Conservation (phyloP, 2,797 vertebrate species). For the Typhlichthys subterraneus region DNA sequence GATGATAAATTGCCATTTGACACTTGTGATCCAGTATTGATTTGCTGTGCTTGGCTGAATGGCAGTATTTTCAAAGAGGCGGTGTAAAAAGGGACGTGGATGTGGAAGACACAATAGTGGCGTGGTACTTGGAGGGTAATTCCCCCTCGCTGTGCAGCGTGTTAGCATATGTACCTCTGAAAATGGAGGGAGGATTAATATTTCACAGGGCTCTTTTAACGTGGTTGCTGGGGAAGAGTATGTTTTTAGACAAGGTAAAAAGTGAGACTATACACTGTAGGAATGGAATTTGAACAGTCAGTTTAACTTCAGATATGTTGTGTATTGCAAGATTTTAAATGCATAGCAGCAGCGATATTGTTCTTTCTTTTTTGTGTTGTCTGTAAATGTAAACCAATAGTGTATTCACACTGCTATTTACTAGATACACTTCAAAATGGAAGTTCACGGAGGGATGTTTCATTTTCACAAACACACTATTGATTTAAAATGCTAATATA, state of each 20-base stretch:
- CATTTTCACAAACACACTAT: conserved; percentile 2
- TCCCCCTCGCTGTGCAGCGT: conserved; percentile 64
- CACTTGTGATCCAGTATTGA: conserved; percentile 11
- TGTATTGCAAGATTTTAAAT: background rate
- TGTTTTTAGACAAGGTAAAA: conserved; percentile 57
- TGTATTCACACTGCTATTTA: no score
- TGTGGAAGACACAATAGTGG: conserved; percentile 45
- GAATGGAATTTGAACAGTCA: conserved; percentile 9
- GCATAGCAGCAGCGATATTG: background rate
- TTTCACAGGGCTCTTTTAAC: conserved; percentile 57
- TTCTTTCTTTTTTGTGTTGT: background rate
- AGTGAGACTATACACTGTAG: conserved; percentile 34
- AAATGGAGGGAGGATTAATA: conserved; percentile 76
- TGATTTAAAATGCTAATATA: conserved; percentile 1
- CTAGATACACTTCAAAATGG: background rate
- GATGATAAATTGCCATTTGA: conserved; percentile 9
- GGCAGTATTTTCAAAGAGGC: conserved; percentile 22
- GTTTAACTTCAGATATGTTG: background rate
- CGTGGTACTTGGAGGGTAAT: conserved; percentile 42
- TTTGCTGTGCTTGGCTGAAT: conserved; percentile 2
- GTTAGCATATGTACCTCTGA: conserved; percentile 63
- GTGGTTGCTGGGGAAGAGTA: conserved; percentile 20
- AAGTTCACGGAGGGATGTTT: conserved; percentile 12
- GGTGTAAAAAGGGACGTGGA: conserved; percentile 27
- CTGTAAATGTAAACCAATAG: conserved; percentile 1